Base-by-base conservation (phyloP, 2,113 vertebrate species). In the Sebastes schlegelii region DNA sequence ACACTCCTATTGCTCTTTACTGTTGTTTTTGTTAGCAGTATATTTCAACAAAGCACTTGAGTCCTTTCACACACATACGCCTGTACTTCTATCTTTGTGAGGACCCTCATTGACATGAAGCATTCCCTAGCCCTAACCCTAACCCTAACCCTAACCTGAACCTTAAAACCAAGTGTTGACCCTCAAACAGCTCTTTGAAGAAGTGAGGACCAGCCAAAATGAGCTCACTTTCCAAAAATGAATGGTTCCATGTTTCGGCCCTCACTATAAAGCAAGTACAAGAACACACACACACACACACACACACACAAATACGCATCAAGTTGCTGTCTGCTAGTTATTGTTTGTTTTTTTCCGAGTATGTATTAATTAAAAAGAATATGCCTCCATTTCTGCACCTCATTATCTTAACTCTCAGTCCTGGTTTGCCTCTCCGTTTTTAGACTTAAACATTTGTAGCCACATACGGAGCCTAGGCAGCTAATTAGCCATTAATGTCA, bases 401-500 rank as follows among this genome's bases (percentile, higher is more conserved):
- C 71, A 77, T 89, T 89, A 87, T 82, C 71, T 48, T 52, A n/a
- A 71, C 87, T 83, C 67, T 66, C 34, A 34, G 34, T 34, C 34
- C 69, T 42, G 63, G 78, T 34, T 34, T 34, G 81, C 83, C 72
- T 74, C 63, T 13, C 21, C 26, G 12, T 62, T 63, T 73, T 52
- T 74, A 72, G 72, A 80, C 69, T 74, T 63, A 40, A 85, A 68
- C 74, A 61, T 84, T 75, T 12, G 2, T 46, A 66, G 51, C 60
- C 74, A 51, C 74, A 55, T 34, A 34, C 4, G 34, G 62, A 26
- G 43, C 88, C 84, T 89, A 80, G 82, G 63, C 85, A 92, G 92
- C 89, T 77, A 92, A 85, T 95, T 95, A 90, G 80, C 80, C 88
- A 93, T 93, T 95, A 91, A 95, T 94, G 93, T 93, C 85, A 93